Evolutionary conservation across 1,140 invertebrate genomes (phyloP), one percentile per base, ranked within the genome.

Genomic region (Rhopalosiphum padi): DNA sequence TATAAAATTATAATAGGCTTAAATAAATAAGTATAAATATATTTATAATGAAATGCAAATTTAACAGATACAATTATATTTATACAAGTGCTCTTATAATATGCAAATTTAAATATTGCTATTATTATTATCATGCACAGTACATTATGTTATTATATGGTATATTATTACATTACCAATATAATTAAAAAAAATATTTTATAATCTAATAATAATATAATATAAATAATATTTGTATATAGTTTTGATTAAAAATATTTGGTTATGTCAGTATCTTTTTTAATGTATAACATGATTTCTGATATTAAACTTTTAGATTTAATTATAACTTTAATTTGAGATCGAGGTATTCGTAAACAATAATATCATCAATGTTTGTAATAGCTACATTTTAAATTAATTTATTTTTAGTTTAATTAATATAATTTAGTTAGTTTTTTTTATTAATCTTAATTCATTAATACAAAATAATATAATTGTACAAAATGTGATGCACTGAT

Each of bases 71-170:
- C 18, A 46, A 22, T 48, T 87, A 30, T 55, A 90, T 55, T 90
- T 55, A 55, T 60, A 90, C 88, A 90, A 53, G 25, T 90, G 88
- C 41, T 90, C 30, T 86, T 86, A 15, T 60, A 90, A 15, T 41
- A 90, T 88, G 46, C 46, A 88, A 88, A 88, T 46, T 88, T 35
- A 51, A 51, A 21, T 86, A 88, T 88, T 88, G 46, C 30, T 51
- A 51, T n/a, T 88, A 51, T 88, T 35, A 35, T 51, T 23, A 53
- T n/a, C n/a, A 35, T 51, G n/a, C 86, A 8, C 8, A 86, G 11
- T 21, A 77, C 11, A 77, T 77, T 18, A 18, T 77, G 4, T 77
- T 6, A 77, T 77, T n/a, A n/a, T 68, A 25, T 30, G 4, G 11
- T 60, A 55, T 30, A 9, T 55, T 55, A 30, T 23, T 18, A n/a